Base-by-base conservation (phyloP, 2,888 invertebrate species). In the Alviniconcha strummeri region DNA sequence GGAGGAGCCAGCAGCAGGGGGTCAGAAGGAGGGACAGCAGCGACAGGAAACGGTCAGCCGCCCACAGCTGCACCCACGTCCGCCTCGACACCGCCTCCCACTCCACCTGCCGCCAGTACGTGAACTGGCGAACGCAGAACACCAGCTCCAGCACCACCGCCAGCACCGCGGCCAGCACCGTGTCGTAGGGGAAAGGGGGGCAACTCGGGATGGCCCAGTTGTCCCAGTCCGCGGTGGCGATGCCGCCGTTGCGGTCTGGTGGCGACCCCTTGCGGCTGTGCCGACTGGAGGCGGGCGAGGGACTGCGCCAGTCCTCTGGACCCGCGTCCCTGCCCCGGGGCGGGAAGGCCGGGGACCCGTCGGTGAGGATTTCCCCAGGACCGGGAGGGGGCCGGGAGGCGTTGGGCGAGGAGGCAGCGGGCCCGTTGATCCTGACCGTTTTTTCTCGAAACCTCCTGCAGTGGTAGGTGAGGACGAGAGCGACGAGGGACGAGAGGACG, bases 61-160 rank as follows among this genome's bases (percentile, higher is more conserved):
- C 77, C 77, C 77, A 77, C 57, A 77, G 77, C 19, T 77, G 77
- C 57, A 77, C 19, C 77, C 77, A 77, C 57, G 56, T 56, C 4
- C 19, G 11, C 9, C 57, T 57, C 19, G 77, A 77, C 77, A 77
- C 19, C 19, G 57, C 7, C 9, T 57, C 19, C 1, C 13, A 8
- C 9, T 77, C 77, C 19, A 19, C 75, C 57, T 77, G 77, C 5
- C 6, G 57, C 77, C 77, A 77, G 77, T 77, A 77, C 1, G 77
- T 57, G 19, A 57, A 77, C 77, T 77, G 77, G n/a, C 77, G 77
- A 55, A 77, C 77, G 56, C 77, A 57, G 19, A 77, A 77, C n/a
- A 77, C 57, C 15, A 77, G 57, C 77, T 77, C 77, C 4, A 57
- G n/a, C 56, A 77, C 19, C 4, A 77, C 57, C 7, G 56, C 77